phyloP scores from a whole-genome alignment of 2,797 vertebrate species.

The Microcaecilia unicolor region DNA sequence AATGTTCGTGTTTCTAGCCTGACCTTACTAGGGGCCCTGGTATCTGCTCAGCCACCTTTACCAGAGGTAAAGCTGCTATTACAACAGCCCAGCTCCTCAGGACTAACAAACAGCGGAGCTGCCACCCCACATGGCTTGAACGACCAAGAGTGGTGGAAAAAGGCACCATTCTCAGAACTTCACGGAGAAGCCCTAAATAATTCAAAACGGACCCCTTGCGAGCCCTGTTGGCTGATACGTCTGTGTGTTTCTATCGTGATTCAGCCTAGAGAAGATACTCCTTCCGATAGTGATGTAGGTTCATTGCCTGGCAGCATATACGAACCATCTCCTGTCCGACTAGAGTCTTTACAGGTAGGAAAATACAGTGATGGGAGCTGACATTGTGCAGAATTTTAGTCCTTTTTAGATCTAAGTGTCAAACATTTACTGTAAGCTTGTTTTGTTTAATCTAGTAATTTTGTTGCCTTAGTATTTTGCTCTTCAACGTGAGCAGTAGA shows the following conservation, averaged over 20 bases:
- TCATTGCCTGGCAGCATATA: slow-evolving; percentile 23
- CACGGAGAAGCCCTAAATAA: slow-evolving; percentile 11
- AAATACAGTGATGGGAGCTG: no score
- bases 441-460: no score
- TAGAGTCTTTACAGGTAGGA: slow-evolving; percentile 86
- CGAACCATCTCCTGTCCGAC: slow-evolving; percentile 81
- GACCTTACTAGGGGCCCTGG: slow-evolving; percentile 77
- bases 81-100: slow-evolving; percentile 63
- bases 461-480: no score
- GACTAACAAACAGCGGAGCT: slow-evolving; percentile 31
- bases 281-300: slow-evolving; percentile 59
- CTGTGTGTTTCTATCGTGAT: slow-evolving; percentile 70
- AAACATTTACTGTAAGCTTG: no score
- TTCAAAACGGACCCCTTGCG: not conserved
- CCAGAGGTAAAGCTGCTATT: slow-evolving; percentile 86
- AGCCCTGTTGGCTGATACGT: slow-evolving; percentile 75
- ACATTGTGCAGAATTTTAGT: no score
- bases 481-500: no score
- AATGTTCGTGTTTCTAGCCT: slow-evolving; percentile 89
- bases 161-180: not conserved
- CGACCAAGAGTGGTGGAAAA: slow-evolving; percentile 36
- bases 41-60: slow-evolving; percentile 81
- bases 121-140: slow-evolving; percentile 34
- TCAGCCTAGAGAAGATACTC: slow-evolving; percentile 71
- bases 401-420: no score